phyloP scores from a whole-genome alignment of 2,113 vertebrate species.

The Rattus norvegicus region DNA sequence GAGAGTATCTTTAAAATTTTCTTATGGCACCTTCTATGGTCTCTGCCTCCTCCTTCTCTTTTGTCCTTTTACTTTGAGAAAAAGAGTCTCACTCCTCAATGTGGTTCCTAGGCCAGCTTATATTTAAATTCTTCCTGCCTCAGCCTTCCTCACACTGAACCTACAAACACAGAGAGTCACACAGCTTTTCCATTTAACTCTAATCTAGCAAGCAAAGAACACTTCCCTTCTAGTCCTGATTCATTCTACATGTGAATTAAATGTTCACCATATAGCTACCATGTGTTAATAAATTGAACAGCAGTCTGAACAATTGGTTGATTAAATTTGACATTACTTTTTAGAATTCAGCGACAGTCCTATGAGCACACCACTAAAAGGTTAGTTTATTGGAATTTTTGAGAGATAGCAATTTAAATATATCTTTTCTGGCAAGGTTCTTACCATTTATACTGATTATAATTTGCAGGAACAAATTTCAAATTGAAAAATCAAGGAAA shows the following conservation, averaged over 20 bases:
- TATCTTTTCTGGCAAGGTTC: slow-evolving; percentile 58
- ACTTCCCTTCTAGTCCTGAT: not conserved
- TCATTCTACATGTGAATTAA: not conserved
- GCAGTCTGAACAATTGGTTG: slow-evolving; percentile 28
- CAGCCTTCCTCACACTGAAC: not conserved
- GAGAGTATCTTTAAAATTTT: not conserved
- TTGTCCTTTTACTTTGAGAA: too few species aligned
- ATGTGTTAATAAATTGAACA: not conserved
- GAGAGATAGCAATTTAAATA: slow-evolving; percentile 54
- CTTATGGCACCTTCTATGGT: not conserved
- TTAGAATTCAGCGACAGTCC: slow-evolving; percentile 34
- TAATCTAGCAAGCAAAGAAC: not conserved
- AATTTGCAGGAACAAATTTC: slow-evolving; percentile 73
- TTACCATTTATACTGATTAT: slow-evolving; percentile 68
- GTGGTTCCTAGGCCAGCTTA: not conserved
- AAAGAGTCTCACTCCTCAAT: not conserved
- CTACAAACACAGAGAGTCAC: not conserved
- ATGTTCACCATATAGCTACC: not conserved
- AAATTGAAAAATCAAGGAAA: slow-evolving; percentile 72
- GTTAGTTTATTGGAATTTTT: slow-evolving; percentile 51
- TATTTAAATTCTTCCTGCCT: not conserved
- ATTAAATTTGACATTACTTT: slow-evolving; percentile 23
- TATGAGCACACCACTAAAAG: slow-evolving; percentile 7
- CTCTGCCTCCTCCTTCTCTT: too few species aligned
- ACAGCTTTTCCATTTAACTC: not conserved